These are phyloP conservation scores for Gambusia yucatana DNA, from an alignment of 2,797 vertebrate species.

Conservation along the genomic window DNA sequence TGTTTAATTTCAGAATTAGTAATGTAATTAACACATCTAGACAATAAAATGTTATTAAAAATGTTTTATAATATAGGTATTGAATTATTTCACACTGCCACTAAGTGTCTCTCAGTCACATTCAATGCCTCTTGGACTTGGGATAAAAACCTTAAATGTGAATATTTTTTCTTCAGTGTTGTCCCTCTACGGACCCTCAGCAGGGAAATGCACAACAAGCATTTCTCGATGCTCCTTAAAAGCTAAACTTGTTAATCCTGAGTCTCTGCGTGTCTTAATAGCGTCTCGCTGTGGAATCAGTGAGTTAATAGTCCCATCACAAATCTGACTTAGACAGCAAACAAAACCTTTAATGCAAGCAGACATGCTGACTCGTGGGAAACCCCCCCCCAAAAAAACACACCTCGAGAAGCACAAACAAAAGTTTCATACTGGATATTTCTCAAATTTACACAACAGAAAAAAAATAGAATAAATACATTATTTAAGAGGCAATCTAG, in stretches of 20 bases:
- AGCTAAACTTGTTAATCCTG: conserved; percentile 80
- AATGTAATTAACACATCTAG: not conserved
- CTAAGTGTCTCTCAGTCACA: not conserved
- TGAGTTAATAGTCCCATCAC: conserved; percentile 71
- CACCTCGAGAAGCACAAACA: conserved; percentile 17
- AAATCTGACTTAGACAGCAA: conserved; percentile 77
- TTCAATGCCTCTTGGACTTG: conserved; percentile 1
- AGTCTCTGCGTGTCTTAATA: conserved; percentile 68
- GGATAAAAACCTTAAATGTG: conserved; percentile 5
- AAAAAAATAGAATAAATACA: not conserved
- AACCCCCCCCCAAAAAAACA: conserved; percentile 22
- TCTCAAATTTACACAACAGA: not conserved
- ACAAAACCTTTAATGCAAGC: conserved; percentile 59
- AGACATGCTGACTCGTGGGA: conserved; percentile 60
- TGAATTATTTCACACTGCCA: not conserved
- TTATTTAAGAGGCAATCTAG: not conserved
- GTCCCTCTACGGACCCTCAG: conserved; percentile 39
- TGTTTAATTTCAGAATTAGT: not conserved
- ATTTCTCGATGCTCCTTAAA: conserved; percentile 75
- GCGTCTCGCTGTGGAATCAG: conserved; percentile 79
- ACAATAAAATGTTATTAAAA: not conserved
- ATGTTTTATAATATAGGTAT: not conserved
- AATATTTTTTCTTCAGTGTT: not conserved
- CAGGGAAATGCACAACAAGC: conserved; percentile 73
- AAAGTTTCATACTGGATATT: conserved; percentile 6